Percentiles rank a stretch among this genome's conserved stretches.
These are phyloP conservation scores for Tricholauxania praeusta DNA, from an alignment of 2,888 invertebrate species.

Conservation along the genomic window DNA sequence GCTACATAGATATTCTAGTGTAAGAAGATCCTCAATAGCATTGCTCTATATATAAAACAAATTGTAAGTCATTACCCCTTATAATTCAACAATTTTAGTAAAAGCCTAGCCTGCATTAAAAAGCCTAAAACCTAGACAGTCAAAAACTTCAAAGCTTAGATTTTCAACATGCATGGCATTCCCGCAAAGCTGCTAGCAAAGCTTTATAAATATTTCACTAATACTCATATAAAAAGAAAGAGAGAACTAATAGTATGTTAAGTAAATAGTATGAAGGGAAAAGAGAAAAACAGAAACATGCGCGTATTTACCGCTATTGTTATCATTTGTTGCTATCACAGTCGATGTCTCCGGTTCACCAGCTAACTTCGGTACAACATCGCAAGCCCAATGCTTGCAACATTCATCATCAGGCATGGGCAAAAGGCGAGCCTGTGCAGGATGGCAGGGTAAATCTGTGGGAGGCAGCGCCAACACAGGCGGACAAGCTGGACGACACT, in stretches of 20 bases:
- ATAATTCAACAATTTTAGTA: no score
- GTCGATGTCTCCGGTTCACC: constrained; percentile 31
- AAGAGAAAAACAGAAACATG: constrained; percentile 40
- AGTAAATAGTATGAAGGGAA: constrained; percentile 40
- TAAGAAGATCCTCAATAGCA: no score
- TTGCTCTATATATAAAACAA: no score
- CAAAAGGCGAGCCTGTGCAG: constrained; percentile 75
- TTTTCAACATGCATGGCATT: neutral
- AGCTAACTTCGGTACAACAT: constrained; percentile 61
- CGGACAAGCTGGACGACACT: constrained; percentile 85
- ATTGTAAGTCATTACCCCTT: no score
- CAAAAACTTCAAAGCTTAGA: no score
- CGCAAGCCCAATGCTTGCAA: constrained; percentile 83
- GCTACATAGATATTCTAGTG: no score
- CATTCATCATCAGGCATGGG: constrained; percentile 83
- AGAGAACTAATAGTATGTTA: constrained; percentile 18
- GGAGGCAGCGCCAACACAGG: constrained; percentile 84
- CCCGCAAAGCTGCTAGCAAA: constrained; percentile 33
- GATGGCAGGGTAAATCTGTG: constrained; percentile 78
- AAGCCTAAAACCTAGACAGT: no score
- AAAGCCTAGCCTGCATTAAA: no score
- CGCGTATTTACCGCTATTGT: constrained; percentile 56
- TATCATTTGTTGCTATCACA: constrained; percentile 27
- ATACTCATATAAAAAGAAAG: no score
- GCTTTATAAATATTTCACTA: no score